These are phyloP conservation scores for Psephotus haematonotus DNA, from an alignment of 2,113 vertebrate species.

Conservation along the genomic window DNA sequence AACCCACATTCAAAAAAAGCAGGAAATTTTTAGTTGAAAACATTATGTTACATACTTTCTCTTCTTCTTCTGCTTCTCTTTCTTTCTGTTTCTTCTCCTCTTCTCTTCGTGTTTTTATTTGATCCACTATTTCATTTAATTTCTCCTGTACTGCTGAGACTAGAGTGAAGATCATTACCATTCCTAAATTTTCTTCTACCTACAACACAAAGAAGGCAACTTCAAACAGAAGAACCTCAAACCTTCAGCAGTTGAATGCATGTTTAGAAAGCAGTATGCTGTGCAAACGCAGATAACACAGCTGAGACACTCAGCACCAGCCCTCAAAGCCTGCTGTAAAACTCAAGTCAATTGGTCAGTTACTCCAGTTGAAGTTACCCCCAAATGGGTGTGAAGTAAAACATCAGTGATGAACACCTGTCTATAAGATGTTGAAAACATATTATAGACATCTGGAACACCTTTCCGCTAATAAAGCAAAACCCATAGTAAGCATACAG, in stretches of 20 bases:
- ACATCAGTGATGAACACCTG: background rate
- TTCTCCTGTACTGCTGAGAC: conserved; percentile 97
- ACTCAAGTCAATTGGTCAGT: background rate
- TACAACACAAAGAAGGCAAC: conserved; percentile 55
- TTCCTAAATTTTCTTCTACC: conserved; percentile 94
- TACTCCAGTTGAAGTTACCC: background rate
- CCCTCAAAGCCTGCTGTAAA: background rate
- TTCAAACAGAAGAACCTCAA: background rate
- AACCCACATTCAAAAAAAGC: background rate
- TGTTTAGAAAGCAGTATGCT: background rate
- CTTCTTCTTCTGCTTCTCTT: conserved; percentile 93
- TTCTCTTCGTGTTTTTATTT: conserved; percentile 90
- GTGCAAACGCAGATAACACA: background rate
- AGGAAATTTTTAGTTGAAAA: background rate
- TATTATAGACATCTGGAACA: background rate
- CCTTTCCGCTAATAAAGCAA: background rate
- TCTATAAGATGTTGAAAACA: background rate
- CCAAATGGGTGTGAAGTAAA: background rate
- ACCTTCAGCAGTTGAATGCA: background rate
- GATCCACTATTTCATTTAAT: conserved; percentile 94
- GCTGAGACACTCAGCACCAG: background rate
- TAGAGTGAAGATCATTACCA: conserved; percentile 99
- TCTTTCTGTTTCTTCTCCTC: conserved; percentile 89
- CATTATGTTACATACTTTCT: conserved; percentile 83
- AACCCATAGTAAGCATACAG: background rate